phyloP scores from a whole-genome alignment of 2,797 vertebrate genomes.

The Parauchenoglanis punctatus region DNA sequence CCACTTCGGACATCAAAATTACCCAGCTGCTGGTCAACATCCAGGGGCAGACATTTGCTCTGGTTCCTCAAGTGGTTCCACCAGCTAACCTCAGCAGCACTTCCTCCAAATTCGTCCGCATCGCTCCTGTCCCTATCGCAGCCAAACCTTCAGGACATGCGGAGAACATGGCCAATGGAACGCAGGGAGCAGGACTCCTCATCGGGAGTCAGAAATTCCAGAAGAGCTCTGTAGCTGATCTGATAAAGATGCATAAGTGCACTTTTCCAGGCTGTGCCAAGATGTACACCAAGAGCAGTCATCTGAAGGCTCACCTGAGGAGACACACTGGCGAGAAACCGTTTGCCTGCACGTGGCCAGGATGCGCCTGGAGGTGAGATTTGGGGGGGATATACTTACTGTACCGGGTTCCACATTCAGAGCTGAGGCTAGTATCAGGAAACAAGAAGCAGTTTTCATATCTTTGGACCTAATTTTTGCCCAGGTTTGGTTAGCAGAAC shows the following conservation, averaged over 20 bases:
- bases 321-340: conserved; percentile 97
- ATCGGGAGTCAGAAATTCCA: conserved; percentile 88
- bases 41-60: conserved; percentile 92
- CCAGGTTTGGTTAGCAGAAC: background rate
- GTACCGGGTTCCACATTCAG: too few species aligned
- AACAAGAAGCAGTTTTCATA: too few species aligned
- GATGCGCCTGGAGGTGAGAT: conserved; percentile 94
- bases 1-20: conserved; percentile 83
- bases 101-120: conserved; percentile 89
- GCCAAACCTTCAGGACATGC: conserved; percentile 87
- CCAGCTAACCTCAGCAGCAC: conserved; percentile 78
- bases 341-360: conserved; percentile 94
- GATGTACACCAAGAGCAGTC: conserved; percentile 99
- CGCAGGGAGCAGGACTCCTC: conserved; percentile 76
- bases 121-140: conserved; percentile 91
- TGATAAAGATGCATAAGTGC: conserved; percentile 98
- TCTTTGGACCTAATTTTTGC: background rate
- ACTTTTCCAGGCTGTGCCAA: conserved; percentile 93
- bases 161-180: conserved; percentile 71
- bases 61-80: conserved; percentile 89
- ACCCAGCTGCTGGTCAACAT: conserved; percentile 93
- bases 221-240: conserved; percentile 91
- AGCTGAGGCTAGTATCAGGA: background rate
- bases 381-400: background rate
- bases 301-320: conserved; percentile 94